These are phyloP conservation scores for Hybos culiciformis DNA, from an alignment of 2,888 invertebrate genomes.

Conservation along the genomic window DNA sequence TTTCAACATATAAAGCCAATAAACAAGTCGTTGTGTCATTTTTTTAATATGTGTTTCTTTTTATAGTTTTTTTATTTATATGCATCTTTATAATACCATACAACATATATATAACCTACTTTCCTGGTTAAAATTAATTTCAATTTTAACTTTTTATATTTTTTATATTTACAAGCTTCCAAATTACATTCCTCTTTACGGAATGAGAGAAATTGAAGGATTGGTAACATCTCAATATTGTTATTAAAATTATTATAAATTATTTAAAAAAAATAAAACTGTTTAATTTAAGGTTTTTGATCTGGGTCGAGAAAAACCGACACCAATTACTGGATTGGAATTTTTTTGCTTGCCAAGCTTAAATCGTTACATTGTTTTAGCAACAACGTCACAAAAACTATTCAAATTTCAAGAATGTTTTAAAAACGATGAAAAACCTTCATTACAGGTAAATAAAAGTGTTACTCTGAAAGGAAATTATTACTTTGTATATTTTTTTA, in stretches of 20 bases:
- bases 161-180: constrained; percentile 43
- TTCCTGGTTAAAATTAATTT: too few relatives aligned
- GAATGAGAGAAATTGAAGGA: constrained; percentile 59
- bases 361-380: constrained; percentile 67
- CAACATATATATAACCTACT: too few relatives aligned
- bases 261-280: not conserved
- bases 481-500: constrained; percentile 15
- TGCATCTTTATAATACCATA: too few relatives aligned
- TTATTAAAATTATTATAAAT: not conserved
- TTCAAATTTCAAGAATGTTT: constrained; percentile 79
- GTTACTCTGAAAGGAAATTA: constrained; percentile 23
- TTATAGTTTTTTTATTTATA: too few relatives aligned
- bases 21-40: too few relatives aligned
- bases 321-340: constrained; percentile 74
- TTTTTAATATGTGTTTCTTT: too few relatives aligned
- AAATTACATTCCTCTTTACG: constrained; percentile 59
- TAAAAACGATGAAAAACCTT: constrained; percentile 61
- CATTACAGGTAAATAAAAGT: constrained; percentile 31
- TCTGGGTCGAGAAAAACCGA: constrained; percentile 59
- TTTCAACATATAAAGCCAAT: too few relatives aligned
- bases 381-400: constrained; percentile 67
- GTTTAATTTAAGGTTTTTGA: constrained; percentile 63
- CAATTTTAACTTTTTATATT: too few relatives aligned
- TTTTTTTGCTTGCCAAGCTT: constrained; percentile 59
- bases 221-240: constrained; percentile 41